Percentiles rank a stretch among this genome's conserved stretches.
Evolutionary conservation across 2,113 vertebrate genomes (phyloP).

Genomic region (Sprattus sprattus): DNA sequence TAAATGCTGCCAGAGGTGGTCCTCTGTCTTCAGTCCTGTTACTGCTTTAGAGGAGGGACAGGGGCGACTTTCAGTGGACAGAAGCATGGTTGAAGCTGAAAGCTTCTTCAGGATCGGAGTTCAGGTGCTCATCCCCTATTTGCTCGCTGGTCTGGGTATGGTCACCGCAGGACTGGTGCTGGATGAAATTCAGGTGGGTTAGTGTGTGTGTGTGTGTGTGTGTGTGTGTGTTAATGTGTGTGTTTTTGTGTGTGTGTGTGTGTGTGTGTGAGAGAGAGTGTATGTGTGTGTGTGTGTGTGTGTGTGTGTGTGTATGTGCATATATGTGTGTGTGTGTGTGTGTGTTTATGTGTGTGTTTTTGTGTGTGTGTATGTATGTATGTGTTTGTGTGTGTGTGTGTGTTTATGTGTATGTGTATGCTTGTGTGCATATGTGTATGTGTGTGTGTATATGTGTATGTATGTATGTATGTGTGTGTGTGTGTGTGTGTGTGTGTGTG

Average conservation of each 20-base stretch:
- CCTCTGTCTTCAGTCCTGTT: background rate
- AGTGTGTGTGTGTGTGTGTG: background rate
- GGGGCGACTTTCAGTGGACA: background rate
- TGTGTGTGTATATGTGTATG: background rate
- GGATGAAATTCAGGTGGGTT: slow-evolving; percentile 83
- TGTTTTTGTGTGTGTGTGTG: background rate
- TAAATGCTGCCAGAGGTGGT: background rate
- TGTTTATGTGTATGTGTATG: background rate
- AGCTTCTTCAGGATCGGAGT: slow-evolving; percentile 68
- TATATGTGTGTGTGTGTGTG: background rate
- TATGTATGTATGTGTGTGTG: background rate
- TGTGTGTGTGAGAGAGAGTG: slow-evolving; percentile 21
- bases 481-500: background rate
- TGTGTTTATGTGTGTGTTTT: background rate
- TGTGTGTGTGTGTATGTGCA: background rate
- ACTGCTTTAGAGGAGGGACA: background rate
- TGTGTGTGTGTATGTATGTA: too few species aligned
- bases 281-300: slow-evolving; percentile 10
- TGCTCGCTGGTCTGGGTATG: slow-evolving; percentile 85
- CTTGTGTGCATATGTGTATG: background rate
- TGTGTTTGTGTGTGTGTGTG: too few species aligned
- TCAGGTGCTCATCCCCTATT: slow-evolving; percentile 79
- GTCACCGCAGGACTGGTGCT: slow-evolving; percentile 83
- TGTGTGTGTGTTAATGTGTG: slow-evolving; percentile 13
- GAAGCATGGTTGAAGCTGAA: slow-evolving; percentile 54